These are phyloP conservation scores for Morone chrysops DNA, from an alignment of 2,113 vertebrate genomes.

Conservation along the genomic window DNA sequence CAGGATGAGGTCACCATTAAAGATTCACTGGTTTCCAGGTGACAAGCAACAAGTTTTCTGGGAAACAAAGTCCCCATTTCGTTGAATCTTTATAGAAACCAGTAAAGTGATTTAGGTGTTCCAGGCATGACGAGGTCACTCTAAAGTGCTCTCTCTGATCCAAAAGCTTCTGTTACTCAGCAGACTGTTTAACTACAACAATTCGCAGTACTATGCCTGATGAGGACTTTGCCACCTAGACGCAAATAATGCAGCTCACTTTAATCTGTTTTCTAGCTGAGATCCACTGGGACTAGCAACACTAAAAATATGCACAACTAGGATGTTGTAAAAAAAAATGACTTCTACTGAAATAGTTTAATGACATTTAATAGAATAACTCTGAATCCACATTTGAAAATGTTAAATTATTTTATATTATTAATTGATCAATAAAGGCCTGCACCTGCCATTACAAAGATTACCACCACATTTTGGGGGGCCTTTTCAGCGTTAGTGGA, in stretches of 20 bases:
- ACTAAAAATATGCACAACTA: slow-evolving; percentile 4
- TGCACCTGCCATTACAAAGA: not conserved
- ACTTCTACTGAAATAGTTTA: not conserved
- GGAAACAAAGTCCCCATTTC: not conserved
- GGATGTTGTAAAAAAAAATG: not conserved
- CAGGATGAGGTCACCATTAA: not conserved
- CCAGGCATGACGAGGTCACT: not conserved
- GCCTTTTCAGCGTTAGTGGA: too few relatives aligned
- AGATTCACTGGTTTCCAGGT: slow-evolving; percentile 4
- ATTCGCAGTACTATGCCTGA: not conserved
- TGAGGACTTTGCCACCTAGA: not conserved
- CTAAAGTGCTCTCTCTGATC: not conserved
- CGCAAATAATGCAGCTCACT: not conserved
- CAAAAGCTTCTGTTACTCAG: not conserved
- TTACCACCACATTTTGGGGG: not conserved
- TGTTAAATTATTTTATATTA: not conserved
- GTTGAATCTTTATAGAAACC: not conserved
- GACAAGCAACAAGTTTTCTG: not conserved
- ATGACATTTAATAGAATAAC: not conserved
- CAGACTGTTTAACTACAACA: not conserved
- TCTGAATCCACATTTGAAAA: not conserved
- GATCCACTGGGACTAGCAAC: not conserved
- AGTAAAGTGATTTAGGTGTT: not conserved
- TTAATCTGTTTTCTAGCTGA: not conserved
- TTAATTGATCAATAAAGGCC: not conserved